phyloP scores from a whole-genome alignment of 2,888 invertebrate species.

The Dynastes grantii region DNA sequence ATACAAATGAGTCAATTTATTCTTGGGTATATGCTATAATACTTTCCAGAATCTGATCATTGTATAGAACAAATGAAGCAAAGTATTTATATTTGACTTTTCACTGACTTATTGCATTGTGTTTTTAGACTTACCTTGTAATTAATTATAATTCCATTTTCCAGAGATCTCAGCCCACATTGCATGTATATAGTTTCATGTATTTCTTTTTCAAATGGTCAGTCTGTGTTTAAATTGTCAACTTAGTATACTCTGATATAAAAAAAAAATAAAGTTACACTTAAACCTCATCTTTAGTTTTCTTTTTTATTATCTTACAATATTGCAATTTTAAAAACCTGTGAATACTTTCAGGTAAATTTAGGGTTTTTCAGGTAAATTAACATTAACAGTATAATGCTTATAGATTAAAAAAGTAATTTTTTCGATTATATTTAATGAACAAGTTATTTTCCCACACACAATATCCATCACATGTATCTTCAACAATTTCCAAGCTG shows the following conservation, averaged over 20 bases:
- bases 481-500: too few relatives aligned
- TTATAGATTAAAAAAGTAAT: too few relatives aligned
- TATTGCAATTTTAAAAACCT: too few relatives aligned
- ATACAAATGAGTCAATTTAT: neutral
- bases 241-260: constrained; percentile 67
- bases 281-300: constrained; percentile 56
- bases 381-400: too few relatives aligned
- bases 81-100: constrained; percentile 33
- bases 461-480: too few relatives aligned
- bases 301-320: too few relatives aligned
- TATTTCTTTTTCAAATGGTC: constrained; percentile 67
- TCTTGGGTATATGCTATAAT: neutral
- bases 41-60: constrained; percentile 31
- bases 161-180: constrained; percentile 60
- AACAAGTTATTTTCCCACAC: too few relatives aligned
- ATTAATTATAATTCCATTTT: constrained; percentile 59
- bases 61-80: constrained; percentile 23
- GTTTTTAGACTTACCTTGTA: constrained; percentile 49
- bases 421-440: too few relatives aligned
- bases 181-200: constrained; percentile 59
- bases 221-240: constrained; percentile 67
- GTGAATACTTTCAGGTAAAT: too few relatives aligned
- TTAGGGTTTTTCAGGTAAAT: too few relatives aligned
- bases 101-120: constrained; percentile 38
- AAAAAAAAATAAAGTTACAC: constrained; percentile 66